These are phyloP conservation scores for Philereme vetulata DNA, from an alignment of 2,888 invertebrate genomes.

Conservation along the genomic window DNA sequence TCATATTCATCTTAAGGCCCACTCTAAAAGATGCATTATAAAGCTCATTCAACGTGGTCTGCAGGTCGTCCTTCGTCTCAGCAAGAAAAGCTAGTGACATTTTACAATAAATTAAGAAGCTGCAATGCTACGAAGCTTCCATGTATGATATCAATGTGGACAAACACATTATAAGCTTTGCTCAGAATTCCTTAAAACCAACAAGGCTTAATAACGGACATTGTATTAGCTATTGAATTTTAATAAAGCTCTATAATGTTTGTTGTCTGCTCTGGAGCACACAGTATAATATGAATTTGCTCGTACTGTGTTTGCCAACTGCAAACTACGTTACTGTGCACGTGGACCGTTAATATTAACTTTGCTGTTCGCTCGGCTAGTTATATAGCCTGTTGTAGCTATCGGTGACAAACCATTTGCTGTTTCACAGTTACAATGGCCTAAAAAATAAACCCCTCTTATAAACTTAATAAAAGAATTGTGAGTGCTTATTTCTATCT, in stretches of 20 bases:
- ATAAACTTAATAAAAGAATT: too few species aligned
- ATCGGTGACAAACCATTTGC: background rate
- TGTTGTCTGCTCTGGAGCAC: slow-evolving; percentile 17
- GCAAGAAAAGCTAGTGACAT: too few species aligned
- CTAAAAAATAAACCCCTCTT: background rate
- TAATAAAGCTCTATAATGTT: slow-evolving; percentile 48
- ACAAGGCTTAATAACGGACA: slow-evolving; percentile 32
- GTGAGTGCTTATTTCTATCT: too few species aligned
- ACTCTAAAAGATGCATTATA: too few species aligned
- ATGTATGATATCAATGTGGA: slow-evolving; percentile 2
- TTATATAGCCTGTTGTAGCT: background rate
- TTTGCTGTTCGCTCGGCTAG: slow-evolving; percentile 28
- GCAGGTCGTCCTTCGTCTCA: too few species aligned
- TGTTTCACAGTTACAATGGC: background rate
- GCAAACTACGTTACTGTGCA: slow-evolving; percentile 45
- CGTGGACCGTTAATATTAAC: slow-evolving; percentile 49
- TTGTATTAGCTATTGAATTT: slow-evolving; percentile 51
- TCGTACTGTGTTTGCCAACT: slow-evolving; percentile 49
- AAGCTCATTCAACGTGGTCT: too few species aligned
- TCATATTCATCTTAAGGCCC: too few species aligned
- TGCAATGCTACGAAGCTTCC: too few species aligned
- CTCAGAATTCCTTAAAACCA: slow-evolving; percentile 2
- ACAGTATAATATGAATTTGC: slow-evolving; percentile 32
- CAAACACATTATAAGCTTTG: background rate
- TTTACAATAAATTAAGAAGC: too few species aligned